Percentiles rank a stretch among this genome's conserved stretches.
Conservation (phyloP, 1,140 invertebrate genomes). For the Heliconius eleuchia region DNA sequence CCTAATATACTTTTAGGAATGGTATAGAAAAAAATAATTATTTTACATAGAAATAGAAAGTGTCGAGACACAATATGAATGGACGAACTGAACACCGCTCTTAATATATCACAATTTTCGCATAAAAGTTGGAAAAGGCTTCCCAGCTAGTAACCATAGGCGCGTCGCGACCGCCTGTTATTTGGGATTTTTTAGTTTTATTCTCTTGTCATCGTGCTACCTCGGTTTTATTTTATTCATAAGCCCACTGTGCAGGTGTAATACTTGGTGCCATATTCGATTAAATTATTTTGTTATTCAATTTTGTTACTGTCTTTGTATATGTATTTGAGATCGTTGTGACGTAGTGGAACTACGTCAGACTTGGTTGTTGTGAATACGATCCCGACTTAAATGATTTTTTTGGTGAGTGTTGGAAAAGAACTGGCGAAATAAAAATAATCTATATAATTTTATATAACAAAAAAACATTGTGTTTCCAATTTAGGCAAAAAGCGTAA, state of each 20-base stretch:
- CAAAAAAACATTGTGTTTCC: no score
- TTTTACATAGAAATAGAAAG: slow-evolving; percentile 22
- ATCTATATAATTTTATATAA: no score
- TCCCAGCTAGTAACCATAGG: neutral
- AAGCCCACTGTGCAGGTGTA: neutral
- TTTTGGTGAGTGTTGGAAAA: no score
- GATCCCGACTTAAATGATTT: no score
- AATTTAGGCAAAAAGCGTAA: no score
- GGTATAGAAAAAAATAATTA: slow-evolving; percentile 10
- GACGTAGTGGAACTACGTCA: no score
- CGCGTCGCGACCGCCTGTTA: neutral
- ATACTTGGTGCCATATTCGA: neutral
- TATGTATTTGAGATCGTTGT: no score
- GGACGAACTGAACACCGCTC: slow-evolving; percentile 32
- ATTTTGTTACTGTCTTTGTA: neutral
- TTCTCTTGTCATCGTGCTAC: neutral
- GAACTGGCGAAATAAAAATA: no score
- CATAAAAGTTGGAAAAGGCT: slow-evolving; percentile 30
- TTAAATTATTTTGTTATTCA: neutral
- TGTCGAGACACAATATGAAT: slow-evolving; percentile 33
- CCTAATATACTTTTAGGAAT: neutral
- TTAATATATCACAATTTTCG: slow-evolving; percentile 32
- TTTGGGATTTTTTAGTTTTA: slow-evolving; percentile 11
- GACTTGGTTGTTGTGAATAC: no score
- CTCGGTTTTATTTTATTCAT: neutral